Evolutionary conservation across 2,888 invertebrate species (phyloP).

Genomic region (Phengaris arion): DNA sequence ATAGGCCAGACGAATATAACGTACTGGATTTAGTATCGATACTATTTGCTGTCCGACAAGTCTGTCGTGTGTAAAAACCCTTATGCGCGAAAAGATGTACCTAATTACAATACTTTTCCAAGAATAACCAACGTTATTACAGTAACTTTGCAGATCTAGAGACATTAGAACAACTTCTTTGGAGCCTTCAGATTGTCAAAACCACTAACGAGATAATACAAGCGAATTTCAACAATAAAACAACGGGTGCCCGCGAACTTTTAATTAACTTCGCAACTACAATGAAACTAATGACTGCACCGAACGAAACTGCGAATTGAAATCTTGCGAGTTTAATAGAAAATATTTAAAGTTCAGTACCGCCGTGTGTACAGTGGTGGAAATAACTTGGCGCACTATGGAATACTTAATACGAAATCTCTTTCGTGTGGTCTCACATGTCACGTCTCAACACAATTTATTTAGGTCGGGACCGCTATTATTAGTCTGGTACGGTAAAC

Average conservation of each 20-base stretch:
- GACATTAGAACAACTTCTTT: background rate
- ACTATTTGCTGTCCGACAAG: too few species aligned
- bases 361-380: too few species aligned
- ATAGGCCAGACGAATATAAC: too few species aligned
- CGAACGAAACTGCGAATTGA: constrained; percentile 31
- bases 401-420: too few species aligned
- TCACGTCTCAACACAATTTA: too few species aligned
- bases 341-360: constrained; percentile 3
- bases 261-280: constrained; percentile 46
- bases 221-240: constrained; percentile 27
- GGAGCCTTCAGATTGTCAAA: constrained; percentile 6
- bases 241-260: constrained; percentile 36
- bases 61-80: too few species aligned
- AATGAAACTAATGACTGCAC: constrained; percentile 44
- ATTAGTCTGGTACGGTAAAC: too few species aligned
- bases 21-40: too few species aligned
- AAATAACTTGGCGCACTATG: too few species aligned
- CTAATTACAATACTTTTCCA: background rate
- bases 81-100: too few species aligned
- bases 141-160: background rate
- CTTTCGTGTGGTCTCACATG: too few species aligned
- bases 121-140: background rate
- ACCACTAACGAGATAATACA: constrained; percentile 15
- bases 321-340: constrained; percentile 30
- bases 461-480: too few species aligned